These are phyloP conservation scores for Sycophila sp. DNA, from an alignment of 1,140 invertebrate genomes.

Conservation along the genomic window DNA sequence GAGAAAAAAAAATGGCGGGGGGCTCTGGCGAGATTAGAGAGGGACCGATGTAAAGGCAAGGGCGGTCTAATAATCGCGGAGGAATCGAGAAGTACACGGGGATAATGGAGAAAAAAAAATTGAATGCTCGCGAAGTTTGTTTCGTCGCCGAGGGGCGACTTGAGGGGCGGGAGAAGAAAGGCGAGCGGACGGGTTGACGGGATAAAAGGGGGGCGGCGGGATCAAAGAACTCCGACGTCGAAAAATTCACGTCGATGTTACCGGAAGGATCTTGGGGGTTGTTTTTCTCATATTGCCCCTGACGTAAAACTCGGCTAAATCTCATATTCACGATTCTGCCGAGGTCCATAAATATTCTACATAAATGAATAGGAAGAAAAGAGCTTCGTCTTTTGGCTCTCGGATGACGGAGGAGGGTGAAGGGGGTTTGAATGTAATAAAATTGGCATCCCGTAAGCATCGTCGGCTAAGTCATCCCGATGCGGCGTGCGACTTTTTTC, in stretches of 20 bases:
- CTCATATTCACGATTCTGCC: background rate
- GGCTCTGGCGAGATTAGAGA: too few relatives aligned
- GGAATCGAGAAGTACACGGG: background rate
- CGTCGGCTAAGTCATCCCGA: background rate
- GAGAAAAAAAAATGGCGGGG: background rate
- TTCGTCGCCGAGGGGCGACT: too few relatives aligned
- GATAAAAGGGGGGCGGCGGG: too few relatives aligned
- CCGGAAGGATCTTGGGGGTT: too few relatives aligned
- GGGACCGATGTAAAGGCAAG: too few relatives aligned
- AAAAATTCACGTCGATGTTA: background rate
- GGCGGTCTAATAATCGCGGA: background rate
- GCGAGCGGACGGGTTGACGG: too few relatives aligned
- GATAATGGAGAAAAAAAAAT: constrained; percentile 15
- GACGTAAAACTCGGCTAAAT: background rate
- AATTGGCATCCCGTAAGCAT: constrained; percentile 20
- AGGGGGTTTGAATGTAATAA: constrained; percentile 3
- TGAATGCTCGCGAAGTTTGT: background rate
- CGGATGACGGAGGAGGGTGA: background rate
- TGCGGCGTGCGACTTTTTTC: background rate
- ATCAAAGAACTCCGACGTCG: too few relatives aligned
- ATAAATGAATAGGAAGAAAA: background rate
- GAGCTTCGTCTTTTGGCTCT: background rate
- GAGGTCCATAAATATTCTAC: constrained; percentile 1
- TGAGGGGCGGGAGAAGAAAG: too few relatives aligned
- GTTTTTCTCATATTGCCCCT: background rate